A percentile compares a stretch with the other conserved stretches of the same genome.
These are phyloP conservation scores for Cichlasoma orientale DNA, from an alignment of 2,797 vertebrate genomes.

Conservation along the genomic window DNA sequence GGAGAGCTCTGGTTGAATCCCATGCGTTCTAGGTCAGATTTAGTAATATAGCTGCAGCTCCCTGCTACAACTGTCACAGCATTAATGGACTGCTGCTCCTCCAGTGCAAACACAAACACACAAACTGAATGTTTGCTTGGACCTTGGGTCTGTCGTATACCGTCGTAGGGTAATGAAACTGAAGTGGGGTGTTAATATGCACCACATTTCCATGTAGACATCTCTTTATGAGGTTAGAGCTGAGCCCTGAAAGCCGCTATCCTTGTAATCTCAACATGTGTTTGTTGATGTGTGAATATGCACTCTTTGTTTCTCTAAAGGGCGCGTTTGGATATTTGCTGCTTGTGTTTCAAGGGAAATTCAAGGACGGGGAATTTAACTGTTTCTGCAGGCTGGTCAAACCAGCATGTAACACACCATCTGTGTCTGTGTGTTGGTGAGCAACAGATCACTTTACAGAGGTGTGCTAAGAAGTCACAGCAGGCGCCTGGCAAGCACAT, in stretches of 20 bases:
- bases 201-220: slow-evolving; percentile 29
- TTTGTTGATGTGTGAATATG: slow-evolving; percentile 10
- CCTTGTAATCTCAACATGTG: slow-evolving; percentile 11
- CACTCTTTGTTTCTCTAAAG: slow-evolving; percentile 21
- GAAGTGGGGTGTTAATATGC: neutral
- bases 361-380: slow-evolving; percentile 5
- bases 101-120: slow-evolving; percentile 46
- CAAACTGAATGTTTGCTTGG: slow-evolving; percentile 53
- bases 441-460: neutral
- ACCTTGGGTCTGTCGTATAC: slow-evolving; percentile 14
- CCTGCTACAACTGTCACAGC: slow-evolving; percentile 1
- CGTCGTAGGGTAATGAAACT: slow-evolving; percentile 33
- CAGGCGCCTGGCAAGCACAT: slow-evolving; percentile 21
- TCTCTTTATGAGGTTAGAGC: slow-evolving; percentile 40
- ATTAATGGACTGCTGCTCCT: slow-evolving; percentile 45
- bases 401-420: slow-evolving; percentile 11
- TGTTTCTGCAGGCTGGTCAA: slow-evolving; percentile 21
- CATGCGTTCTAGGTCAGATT: slow-evolving; percentile 37
- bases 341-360: slow-evolving; percentile 21
- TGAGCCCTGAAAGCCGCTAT: slow-evolving; percentile 25
- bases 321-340: slow-evolving; percentile 23
- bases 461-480: slow-evolving; percentile 6
- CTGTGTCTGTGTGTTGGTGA: neutral
- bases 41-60: slow-evolving; percentile 26
- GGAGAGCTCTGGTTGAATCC: slow-evolving; percentile 40